These are phyloP conservation scores for Hemicordylus capensis DNA, from an alignment of 2,113 vertebrate species.

Conservation along the genomic window DNA sequence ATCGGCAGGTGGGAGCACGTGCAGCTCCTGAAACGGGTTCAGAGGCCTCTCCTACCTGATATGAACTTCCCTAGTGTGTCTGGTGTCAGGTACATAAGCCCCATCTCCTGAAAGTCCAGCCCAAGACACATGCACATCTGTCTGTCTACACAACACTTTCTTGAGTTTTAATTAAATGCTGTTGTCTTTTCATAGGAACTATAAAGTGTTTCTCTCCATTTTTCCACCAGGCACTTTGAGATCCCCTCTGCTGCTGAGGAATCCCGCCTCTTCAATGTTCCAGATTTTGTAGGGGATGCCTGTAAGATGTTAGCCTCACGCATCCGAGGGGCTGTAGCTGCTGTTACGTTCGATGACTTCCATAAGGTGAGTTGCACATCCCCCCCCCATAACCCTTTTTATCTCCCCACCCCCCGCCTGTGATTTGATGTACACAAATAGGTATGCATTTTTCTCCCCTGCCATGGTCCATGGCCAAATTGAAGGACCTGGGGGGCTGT, in stretches of 20 bases:
- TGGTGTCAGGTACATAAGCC: too few relatives aligned
- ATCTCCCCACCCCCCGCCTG: too few relatives aligned
- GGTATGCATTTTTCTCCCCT: too few relatives aligned
- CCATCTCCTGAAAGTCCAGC: too few relatives aligned
- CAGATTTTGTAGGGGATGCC: slow-evolving; percentile 87
- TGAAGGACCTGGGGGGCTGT: background rate
- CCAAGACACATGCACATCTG: too few relatives aligned
- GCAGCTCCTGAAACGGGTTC: too few relatives aligned
- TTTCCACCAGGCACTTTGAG: slow-evolving; percentile 84
- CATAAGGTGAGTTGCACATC: slow-evolving; percentile 78
- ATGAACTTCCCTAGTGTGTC: too few relatives aligned
- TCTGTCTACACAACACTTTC: too few relatives aligned
- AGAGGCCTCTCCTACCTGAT: too few relatives aligned
- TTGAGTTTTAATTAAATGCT: background rate
- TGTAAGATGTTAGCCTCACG: slow-evolving; percentile 90
- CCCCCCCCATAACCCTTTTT: fast-evolving
- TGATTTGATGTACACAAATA: too few relatives aligned
- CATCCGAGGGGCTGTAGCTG: slow-evolving; percentile 87
- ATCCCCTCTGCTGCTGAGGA: slow-evolving; percentile 50
- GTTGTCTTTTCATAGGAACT: background rate
- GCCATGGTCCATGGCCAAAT: background rate
- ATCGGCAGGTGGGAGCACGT: too few relatives aligned
- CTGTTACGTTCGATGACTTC: slow-evolving; percentile 91
- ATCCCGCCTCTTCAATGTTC: slow-evolving; percentile 83
- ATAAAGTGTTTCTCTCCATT: background rate